Base-by-base conservation (phyloP, 2,113 vertebrate species). In the Oxygymnocypris stewartii region DNA sequence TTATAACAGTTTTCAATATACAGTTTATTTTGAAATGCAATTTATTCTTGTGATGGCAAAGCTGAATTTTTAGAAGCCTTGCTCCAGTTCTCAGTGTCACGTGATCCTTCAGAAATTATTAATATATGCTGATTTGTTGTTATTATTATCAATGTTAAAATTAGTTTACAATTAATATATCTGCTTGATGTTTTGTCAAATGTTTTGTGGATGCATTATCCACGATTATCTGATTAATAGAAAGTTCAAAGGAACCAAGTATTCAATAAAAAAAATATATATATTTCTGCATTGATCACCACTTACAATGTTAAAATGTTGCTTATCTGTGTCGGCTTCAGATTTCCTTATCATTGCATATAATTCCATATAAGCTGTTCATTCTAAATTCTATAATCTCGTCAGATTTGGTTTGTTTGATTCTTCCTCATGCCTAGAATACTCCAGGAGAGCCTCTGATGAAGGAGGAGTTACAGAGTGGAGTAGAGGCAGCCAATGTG, bases 391-490 rank as follows among this genome's bases (percentile, higher is more conserved):
- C 42, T 69, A 31, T 4, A 20, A 11, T 74, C 35, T 44, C 47
- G 12, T 59, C 12, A 11, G 25, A 31, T 31, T 35, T 40, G 61
- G 12, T 18, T 49, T 74, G 8, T 74, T 47, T 25, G 69, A 11
- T 61, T 85, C 35, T 40, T 28, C 25, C 59, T 80, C 40, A 8
- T 82, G 1, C 37, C 81, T 28, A 97, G 97, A 86, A 79, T 63
- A 94, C 95, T 49, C 93, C 96, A 59, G 89, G 92, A 35, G 95
- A 96, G 54, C 91, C 93, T 0, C 90, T 99, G 89, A 95, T 95
- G 35, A 99, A 96, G 90, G 98, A 99, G 8, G 98, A 99, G 91
- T 84, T 99, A 35, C 98, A 99, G 93, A 73, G 87, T 0, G 97
- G 97, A 1, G 96, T 99, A 80, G 94, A 96, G 1, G 90, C 93